Conservation (phyloP, 2,888 invertebrate genomes). For the Nomada goodeniana region DNA sequence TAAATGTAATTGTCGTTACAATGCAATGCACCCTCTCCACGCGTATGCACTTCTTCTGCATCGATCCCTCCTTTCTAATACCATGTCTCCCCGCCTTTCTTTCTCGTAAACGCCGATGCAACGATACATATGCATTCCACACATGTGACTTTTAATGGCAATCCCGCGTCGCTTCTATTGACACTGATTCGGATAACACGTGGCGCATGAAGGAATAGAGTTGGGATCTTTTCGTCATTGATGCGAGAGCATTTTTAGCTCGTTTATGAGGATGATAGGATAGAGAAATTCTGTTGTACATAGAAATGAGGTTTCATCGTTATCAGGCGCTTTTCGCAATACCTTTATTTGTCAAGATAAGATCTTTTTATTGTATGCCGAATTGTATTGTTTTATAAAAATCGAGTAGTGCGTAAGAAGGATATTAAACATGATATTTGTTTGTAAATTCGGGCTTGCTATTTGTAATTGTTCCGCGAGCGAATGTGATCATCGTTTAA, state of each 20-base stretch:
- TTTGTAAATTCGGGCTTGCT: conserved; percentile 23
- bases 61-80: conserved; percentile 51
- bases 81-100: conserved; percentile 27
- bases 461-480: conserved; percentile 50
- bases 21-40: conserved; percentile 46
- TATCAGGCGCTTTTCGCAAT: too few relatives aligned
- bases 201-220: conserved; percentile 45
- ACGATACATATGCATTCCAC: conserved; percentile 62
- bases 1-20: conserved; percentile 30
- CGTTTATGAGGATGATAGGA: neutral
- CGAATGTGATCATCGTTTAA: conserved; percentile 54
- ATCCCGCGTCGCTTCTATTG: conserved; percentile 72
- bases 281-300: neutral
- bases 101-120: conserved; percentile 42
- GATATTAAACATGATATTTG: conserved; percentile 1
- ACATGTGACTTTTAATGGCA: conserved; percentile 75
- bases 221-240: conserved; percentile 12
- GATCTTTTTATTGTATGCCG: neutral
- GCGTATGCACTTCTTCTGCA: conserved; percentile 49
- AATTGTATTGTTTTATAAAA: neutral
- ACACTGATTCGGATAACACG: conserved; percentile 76
- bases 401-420: neutral
- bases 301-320: neutral
- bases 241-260: neutral
- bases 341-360: neutral